Conservation (phyloP, 2,797 vertebrate species). For the Artibeus lituratus region DNA sequence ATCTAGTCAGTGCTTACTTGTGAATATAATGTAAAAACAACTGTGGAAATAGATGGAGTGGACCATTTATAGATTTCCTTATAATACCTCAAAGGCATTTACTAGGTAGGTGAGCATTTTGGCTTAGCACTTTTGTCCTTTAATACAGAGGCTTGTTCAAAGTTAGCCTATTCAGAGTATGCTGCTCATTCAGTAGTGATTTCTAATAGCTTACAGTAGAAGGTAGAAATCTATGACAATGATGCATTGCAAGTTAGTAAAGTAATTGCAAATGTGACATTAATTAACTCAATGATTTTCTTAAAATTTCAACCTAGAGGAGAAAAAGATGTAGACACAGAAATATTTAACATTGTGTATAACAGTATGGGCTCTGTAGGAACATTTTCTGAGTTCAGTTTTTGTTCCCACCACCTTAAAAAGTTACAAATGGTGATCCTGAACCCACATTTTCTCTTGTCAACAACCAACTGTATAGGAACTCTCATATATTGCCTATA, state of each 20-base stretch:
- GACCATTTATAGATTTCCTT: background rate
- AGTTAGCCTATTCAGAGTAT: background rate
- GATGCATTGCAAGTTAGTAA: background rate
- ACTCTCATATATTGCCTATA: background rate
- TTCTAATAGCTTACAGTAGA: background rate
- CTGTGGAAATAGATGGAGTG: background rate
- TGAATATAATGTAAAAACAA: background rate
- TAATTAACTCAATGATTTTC: constrained; percentile 47
- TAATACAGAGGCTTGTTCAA: background rate
- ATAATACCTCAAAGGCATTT: constrained; percentile 24
- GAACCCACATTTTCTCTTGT: background rate
- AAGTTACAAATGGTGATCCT: background rate
- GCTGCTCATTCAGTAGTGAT: constrained; percentile 1
- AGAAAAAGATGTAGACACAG: background rate
- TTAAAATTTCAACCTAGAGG: constrained; percentile 3
- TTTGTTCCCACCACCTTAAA: background rate
- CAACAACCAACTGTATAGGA: background rate
- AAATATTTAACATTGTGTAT: background rate
- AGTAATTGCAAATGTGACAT: background rate
- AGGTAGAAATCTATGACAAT: background rate
- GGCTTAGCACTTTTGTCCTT: constrained; percentile 31
- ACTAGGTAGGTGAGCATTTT: background rate
- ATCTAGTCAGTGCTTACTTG: background rate
- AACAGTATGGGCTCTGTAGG: background rate
- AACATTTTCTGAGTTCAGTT: background rate